Evolutionary conservation across 2,888 invertebrate genomes (phyloP).

Genomic region (Caenorhabditis wallacei): DNA sequence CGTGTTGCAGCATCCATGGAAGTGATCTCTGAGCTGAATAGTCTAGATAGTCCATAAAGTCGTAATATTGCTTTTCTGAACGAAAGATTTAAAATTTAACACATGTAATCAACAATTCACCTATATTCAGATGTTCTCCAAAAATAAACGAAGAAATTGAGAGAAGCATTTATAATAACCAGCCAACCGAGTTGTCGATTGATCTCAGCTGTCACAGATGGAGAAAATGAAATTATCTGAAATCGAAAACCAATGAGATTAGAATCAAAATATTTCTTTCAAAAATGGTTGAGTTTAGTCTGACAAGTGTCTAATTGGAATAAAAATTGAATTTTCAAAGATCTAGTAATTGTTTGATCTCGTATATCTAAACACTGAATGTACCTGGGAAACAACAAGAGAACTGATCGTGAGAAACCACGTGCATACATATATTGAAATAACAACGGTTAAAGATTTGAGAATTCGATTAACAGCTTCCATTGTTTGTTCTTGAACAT

Average conservation of each 20-base stretch:
- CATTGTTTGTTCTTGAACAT: constrained; percentile 57
- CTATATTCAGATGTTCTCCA: constrained; percentile 73
- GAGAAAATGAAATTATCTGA: constrained; percentile 57
- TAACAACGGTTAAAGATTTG: constrained; percentile 69
- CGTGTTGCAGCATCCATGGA: constrained; percentile 14
- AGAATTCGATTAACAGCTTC: constrained; percentile 64
- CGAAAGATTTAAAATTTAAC: not conserved
- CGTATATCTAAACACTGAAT: not conserved
- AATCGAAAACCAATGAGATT: constrained; percentile 9
- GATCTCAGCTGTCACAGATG: constrained; percentile 56
- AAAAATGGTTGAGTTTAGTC: constrained; percentile 3
- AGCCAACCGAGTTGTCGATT: constrained; percentile 73
- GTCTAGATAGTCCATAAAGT: constrained; percentile 22
- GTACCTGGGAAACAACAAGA: constrained; percentile 69
- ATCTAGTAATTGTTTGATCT: not conserved
- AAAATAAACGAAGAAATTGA: constrained; percentile 70
- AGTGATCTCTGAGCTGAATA: constrained; percentile 17
- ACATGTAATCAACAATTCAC: not conserved
- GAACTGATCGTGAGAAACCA: constrained; percentile 73
- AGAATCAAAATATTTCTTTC: no score
- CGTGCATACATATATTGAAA: constrained; percentile 68
- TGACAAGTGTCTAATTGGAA: not conserved
- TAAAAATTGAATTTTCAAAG: not conserved
- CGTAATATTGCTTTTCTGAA: constrained; percentile 34
- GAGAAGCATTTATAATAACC: constrained; percentile 72